Base-by-base conservation (phyloP, 92 coral and sea anemone species). In the Epizoanthus illoricatus region DNA sequence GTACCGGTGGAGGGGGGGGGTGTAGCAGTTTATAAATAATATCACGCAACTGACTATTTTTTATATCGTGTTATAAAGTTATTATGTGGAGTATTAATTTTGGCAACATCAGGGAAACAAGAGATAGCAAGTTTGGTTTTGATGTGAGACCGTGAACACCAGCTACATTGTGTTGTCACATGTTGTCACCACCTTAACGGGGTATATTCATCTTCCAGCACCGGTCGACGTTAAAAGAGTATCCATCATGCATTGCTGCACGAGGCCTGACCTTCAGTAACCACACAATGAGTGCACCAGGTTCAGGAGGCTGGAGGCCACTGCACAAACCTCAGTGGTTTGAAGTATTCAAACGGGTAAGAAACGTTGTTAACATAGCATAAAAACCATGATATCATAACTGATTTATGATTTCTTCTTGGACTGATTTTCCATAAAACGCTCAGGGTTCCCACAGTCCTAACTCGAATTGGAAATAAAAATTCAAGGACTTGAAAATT, bases 241-340 rank as follows among this genome's bases (percentile, higher is more conserved):
- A 96, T 89, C 92, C 90, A 80, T 90, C 99, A 2, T 88, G 91
- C 68, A 81, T 96, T 39, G 94, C 98, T 12, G 89, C 94, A 75
- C 81, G 99, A 79, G 99, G 99, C 8, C 65, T 96, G 73, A 91
- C 94, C 87, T 93, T 90, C 79, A 73, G 86, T 74, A 92, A 89
- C 69, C 75, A 79, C 57, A 82, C 81, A 56, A 81, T 71, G 68
- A 65, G 78, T 71, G 45, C 88, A 17, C 3, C 91, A 62, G 67
- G 57, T 18, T 61, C 94, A 40, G 90, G 97, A 76, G 98, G 98
- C 59, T 93, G 98, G 99, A 85, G 98, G 56, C 98, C 99, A 7
- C 84, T 96, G 18, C 99, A 96, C 78, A 96, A 96, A 83, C 99
- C 99, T 40, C 95, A 96, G 67, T 96, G 97, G 99, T 96, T 87